phyloP scores from a whole-genome alignment of 2,888 invertebrate genomes.

The Furcula furcula region DNA sequence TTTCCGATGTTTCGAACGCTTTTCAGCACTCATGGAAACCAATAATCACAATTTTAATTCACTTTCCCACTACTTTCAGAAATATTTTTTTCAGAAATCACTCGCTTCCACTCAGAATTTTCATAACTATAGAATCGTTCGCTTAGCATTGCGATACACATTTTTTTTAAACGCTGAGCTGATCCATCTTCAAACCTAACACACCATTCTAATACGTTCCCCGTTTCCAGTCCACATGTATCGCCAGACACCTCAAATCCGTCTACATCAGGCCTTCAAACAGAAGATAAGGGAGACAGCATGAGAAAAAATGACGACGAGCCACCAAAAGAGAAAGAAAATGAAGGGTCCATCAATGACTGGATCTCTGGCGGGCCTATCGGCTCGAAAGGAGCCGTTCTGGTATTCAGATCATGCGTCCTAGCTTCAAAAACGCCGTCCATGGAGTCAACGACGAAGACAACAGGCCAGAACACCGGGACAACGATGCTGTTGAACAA shows the following conservation, averaged over 20 bases:
- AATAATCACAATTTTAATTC: no score
- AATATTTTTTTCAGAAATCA: no score
- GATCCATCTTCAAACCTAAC: background rate
- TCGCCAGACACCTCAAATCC: conserved; percentile 68
- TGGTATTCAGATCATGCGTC: conserved; percentile 86
- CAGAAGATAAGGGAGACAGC: conserved; percentile 48
- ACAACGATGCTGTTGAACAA: conserved; percentile 68
- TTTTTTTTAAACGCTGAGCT: background rate
- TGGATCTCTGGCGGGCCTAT: conserved; percentile 83
- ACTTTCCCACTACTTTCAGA: no score
- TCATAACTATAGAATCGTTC: no score
- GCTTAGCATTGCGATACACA: background rate
- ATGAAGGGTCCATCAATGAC: conserved; percentile 60
- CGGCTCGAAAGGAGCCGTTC: conserved; percentile 84
- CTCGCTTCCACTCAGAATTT: no score
- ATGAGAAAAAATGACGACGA: conserved; percentile 71
- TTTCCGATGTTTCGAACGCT: no score
- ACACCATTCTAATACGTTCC: background rate
- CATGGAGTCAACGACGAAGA: conserved; percentile 70
- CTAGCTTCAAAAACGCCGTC: conserved; percentile 74
- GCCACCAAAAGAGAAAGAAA: conserved; percentile 45
- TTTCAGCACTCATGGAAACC: no score
- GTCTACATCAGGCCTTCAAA: conserved; percentile 73
- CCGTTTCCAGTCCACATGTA: conserved; percentile 74
- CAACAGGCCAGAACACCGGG: conserved; percentile 66